Evolutionary conservation across 2,888 invertebrate species (phyloP).

Genomic region (Cryptophagus acutangulus): DNA sequence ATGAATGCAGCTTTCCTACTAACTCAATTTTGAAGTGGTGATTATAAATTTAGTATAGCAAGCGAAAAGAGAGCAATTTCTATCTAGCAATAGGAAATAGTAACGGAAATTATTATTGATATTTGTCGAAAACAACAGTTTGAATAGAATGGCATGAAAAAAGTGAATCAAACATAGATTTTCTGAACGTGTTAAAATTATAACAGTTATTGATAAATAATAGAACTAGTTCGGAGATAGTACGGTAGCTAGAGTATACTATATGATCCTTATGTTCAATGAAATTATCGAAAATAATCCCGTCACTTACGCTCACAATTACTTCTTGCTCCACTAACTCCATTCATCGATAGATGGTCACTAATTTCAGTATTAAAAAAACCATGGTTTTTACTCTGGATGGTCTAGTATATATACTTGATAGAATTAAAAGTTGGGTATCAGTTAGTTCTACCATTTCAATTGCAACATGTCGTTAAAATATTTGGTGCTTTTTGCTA

Average conservation of each 20-base stretch:
- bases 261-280: constrained; percentile 26
- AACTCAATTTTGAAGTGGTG: too few species aligned
- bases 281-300: constrained; percentile 34
- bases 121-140: too few species aligned
- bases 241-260: constrained; percentile 16
- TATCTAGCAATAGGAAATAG: too few species aligned
- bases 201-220: constrained; percentile 24
- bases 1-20: too few species aligned
- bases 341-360: constrained; percentile 32
- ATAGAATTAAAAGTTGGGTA: constrained; percentile 6
- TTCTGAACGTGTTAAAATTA: constrained; percentile 18
- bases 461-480: constrained; percentile 15
- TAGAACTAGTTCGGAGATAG: constrained; percentile 31
- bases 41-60: too few species aligned
- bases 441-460: neutral
- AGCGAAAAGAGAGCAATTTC: too few species aligned
- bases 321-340: constrained; percentile 49
- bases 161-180: constrained; percentile 4
- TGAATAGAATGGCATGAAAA: too few species aligned
- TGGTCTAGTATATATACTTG: constrained; percentile 27
- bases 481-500: constrained; percentile 10
- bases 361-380: constrained; percentile 29
- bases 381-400: constrained; percentile 26
- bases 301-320: constrained; percentile 42
- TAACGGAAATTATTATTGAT: constrained; percentile 1